Evolutionary conservation across 2,113 vertebrate species (phyloP).

Genomic region (Nerophis lumbriciformis): DNA sequence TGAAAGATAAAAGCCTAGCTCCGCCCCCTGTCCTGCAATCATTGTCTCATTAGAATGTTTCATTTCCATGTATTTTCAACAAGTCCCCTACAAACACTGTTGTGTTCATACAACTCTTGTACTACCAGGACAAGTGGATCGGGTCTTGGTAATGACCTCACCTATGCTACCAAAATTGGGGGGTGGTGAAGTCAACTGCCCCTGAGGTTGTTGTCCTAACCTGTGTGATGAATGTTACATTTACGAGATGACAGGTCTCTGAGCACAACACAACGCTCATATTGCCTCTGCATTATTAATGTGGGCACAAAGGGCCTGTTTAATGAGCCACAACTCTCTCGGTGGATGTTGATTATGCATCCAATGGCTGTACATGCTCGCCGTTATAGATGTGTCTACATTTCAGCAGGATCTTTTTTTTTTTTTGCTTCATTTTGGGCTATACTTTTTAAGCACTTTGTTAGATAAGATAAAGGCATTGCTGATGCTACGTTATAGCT

Average conservation of each 20-base stretch:
- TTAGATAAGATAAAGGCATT: neutral
- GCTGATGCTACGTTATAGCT: neutral
- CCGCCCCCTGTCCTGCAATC: too few species aligned
- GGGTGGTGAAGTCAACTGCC: conserved; percentile 33
- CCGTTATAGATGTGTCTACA: conserved; percentile 27
- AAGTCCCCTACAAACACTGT: too few species aligned
- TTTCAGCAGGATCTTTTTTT: conserved; percentile 6
- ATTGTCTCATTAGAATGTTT: too few species aligned
- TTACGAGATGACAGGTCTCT: conserved; percentile 60
- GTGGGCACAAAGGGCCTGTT: conserved; percentile 56
- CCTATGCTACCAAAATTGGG: conserved; percentile 10
- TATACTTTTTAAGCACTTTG: neutral
- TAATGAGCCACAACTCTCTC: conserved; percentile 65
- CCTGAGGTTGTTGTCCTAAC: conserved; percentile 60
- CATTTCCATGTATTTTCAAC: too few species aligned
- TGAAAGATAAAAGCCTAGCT: too few species aligned
- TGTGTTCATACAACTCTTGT: neutral
- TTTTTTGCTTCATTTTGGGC: neutral
- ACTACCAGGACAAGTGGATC: conserved; percentile 15
- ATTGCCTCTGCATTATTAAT: conserved; percentile 69
- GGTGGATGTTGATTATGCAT: conserved; percentile 59
- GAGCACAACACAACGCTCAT: conserved; percentile 52
- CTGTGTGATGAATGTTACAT: conserved; percentile 64
- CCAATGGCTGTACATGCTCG: conserved; percentile 34
- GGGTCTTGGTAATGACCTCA: conserved; percentile 21